A percentile compares a stretch with the other conserved stretches of the same genome.
Conservation (phyloP, 2,797 vertebrate species). For the Tragopan temminckii region DNA sequence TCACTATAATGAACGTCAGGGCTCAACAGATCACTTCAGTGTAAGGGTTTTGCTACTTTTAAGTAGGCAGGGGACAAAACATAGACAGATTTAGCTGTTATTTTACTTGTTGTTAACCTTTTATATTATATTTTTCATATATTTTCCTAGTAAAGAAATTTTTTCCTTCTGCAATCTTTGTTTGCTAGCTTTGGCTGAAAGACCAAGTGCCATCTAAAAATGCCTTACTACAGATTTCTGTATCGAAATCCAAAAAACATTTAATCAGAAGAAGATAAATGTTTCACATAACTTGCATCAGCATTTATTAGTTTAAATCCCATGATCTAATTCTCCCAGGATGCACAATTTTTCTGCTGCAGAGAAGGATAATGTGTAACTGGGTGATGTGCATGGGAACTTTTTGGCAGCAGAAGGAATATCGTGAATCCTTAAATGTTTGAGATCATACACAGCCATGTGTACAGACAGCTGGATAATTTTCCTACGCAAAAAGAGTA, state of each 20-base stretch:
- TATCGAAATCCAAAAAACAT: background rate
- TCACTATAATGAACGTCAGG: background rate
- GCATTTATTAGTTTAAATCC: background rate
- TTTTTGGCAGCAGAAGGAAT: slow-evolving; percentile 5
- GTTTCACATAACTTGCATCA: slow-evolving; percentile 20
- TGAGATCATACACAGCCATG: background rate
- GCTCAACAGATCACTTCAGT: background rate
- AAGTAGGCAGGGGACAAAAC: background rate
- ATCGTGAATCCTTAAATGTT: slow-evolving; percentile 8
- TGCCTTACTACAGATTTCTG: background rate
- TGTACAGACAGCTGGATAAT: slow-evolving; percentile 12
- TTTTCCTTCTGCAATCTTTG: background rate
- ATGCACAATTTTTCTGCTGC: background rate
- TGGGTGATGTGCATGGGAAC: background rate
- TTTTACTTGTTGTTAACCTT: background rate
- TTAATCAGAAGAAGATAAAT: slow-evolving; percentile 2
- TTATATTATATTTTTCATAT: background rate
- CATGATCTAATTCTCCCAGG: background rate
- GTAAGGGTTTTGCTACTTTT: background rate
- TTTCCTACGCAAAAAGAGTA: background rate
- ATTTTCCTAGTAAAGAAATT: background rate
- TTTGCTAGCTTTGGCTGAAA: slow-evolving; percentile 35
- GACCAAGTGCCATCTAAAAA: slow-evolving; percentile 23
- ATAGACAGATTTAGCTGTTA: background rate
- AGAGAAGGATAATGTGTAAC: background rate